Conservation (phyloP, 2,797 vertebrate species). For the Falco biarmicus region DNA sequence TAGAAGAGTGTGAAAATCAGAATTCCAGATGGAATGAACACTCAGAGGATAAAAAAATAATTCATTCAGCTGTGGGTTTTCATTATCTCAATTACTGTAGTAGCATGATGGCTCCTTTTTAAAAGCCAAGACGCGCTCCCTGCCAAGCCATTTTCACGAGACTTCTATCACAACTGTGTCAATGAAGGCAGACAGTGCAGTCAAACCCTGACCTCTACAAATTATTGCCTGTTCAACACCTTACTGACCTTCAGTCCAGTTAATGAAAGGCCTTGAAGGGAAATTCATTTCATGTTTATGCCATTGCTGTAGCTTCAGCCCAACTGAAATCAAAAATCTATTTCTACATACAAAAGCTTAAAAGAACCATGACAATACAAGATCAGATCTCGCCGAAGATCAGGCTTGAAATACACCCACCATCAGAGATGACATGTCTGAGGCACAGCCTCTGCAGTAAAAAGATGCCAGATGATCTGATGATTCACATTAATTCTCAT, state of each 20-base stretch:
- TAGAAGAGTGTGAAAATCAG: not conserved
- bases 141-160: not conserved
- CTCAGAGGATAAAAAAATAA: not conserved
- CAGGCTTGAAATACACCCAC: not conserved
- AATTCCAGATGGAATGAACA: not conserved
- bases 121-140: not conserved
- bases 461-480: not conserved
- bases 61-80: not conserved
- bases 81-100: not conserved
- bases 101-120: not conserved
- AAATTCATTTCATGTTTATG: not conserved
- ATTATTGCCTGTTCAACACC: not conserved
- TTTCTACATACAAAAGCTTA: not conserved
- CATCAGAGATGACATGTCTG: not conserved
- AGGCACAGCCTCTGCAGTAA: not conserved
- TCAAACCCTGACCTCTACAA: not conserved
- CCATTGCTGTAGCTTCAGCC: not conserved
- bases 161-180: not conserved
- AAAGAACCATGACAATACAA: not conserved
- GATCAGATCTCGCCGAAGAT: not conserved
- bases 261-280: not conserved
- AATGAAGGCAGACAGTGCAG: not conserved
- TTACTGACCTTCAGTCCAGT: not conserved
- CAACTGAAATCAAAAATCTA: not conserved
- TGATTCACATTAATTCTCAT: not conserved